A percentile compares a stretch with the other conserved stretches of the same genome.
phyloP scores from a whole-genome alignment of 2,888 invertebrate species.

The Nomada ferruginata region DNA sequence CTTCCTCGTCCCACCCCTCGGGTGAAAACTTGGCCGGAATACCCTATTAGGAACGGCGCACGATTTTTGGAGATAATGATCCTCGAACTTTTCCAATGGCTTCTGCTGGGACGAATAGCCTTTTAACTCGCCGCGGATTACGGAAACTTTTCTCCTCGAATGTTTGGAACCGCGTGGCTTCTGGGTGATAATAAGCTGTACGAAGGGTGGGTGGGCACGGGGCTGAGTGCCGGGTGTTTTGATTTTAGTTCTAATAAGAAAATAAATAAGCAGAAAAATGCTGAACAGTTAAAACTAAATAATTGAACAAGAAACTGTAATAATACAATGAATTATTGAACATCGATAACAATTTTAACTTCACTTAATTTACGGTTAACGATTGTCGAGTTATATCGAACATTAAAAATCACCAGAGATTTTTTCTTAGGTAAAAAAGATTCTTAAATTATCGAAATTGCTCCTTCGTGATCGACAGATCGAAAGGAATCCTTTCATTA shows the following conservation, averaged over 20 bases:
- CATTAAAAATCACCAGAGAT: too few species aligned
- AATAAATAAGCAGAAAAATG: too few species aligned
- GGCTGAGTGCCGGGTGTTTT: not conserved
- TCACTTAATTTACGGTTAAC: too few species aligned
- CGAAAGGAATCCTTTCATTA: not conserved
- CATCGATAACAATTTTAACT: too few species aligned
- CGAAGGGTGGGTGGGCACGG: not conserved
- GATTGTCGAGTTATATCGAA: too few species aligned
- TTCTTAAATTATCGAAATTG: not conserved
- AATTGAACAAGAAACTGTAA: too few species aligned
- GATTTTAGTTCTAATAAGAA: too few species aligned
- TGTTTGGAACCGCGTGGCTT: not conserved
- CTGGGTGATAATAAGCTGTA: slow-evolving; percentile 13
- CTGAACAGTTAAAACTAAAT: too few species aligned
- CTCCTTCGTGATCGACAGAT: not conserved
- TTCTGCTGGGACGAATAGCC: slow-evolving; percentile 40
- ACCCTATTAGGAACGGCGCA: slow-evolving; percentile 52
- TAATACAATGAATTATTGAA: too few species aligned
- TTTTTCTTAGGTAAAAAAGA: not conserved
- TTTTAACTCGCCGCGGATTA: slow-evolving; percentile 44
- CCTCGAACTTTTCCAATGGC: slow-evolving; percentile 59
- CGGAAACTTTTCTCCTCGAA: slow-evolving; percentile 23
- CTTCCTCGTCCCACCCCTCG: slow-evolving; percentile 25
- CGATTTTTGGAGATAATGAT: slow-evolving; percentile 63
- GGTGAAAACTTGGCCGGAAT: slow-evolving; percentile 55